Conservation (phyloP, 2,113 vertebrate genomes). For the Varanus salvator region DNA sequence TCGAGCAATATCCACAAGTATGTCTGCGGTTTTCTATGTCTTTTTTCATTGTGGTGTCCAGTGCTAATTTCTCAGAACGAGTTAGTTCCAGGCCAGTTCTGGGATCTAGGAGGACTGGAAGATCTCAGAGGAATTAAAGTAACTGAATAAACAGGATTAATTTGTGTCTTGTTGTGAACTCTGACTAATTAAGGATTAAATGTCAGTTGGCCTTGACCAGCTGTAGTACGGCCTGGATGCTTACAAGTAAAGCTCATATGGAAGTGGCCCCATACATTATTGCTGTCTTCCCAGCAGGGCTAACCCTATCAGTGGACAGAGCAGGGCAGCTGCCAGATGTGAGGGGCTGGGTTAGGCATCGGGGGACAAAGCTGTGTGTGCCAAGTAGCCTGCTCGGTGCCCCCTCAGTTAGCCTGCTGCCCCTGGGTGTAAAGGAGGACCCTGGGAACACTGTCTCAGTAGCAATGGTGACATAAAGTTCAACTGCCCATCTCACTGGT, state of each 20-base stretch:
- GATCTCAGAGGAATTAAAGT: neutral
- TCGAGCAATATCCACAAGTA: neutral
- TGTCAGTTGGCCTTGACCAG: neutral
- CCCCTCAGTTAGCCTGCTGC: neutral
- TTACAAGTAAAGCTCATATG: neutral
- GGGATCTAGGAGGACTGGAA: neutral
- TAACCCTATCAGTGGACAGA: neutral
- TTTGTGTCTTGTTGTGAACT: neutral
- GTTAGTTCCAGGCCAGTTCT: neutral
- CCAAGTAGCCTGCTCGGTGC: neutral
- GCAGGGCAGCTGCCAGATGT: neutral
- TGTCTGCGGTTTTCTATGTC: neutral
- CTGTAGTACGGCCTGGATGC: neutral
- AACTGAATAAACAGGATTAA: neutral
- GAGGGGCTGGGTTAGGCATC: neutral
- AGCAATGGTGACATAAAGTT: neutral
- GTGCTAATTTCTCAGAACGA: neutral
- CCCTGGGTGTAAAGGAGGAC: too few relatives aligned
- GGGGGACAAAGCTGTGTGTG: neutral
- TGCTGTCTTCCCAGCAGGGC: too few relatives aligned
- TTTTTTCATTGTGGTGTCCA: neutral
- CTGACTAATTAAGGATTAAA: neutral
- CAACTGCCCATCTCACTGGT: neutral
- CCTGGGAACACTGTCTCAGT: too few relatives aligned
- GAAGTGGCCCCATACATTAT: neutral